phyloP scores from a whole-genome alignment of 1,140 invertebrate genomes.

The Lamellibrachia luymesi region DNA sequence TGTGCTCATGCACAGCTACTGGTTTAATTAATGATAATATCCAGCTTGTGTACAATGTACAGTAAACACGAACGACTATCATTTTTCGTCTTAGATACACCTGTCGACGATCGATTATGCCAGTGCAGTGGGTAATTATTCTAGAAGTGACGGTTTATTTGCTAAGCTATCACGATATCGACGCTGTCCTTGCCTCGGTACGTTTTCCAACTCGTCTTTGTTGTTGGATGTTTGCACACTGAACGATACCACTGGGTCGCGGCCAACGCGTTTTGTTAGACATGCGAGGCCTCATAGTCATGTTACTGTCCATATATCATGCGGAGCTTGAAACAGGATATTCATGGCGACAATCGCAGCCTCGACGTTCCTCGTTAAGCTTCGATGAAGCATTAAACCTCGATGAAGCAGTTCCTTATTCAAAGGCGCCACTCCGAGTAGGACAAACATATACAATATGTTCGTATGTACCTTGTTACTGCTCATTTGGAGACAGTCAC shows the following conservation, averaged over 20 bases:
- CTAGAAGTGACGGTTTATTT: background rate
- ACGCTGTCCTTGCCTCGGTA: background rate
- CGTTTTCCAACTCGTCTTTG: background rate
- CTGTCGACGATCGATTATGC: background rate
- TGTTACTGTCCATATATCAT: background rate
- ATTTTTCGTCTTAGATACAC: background rate
- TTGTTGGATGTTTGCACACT: background rate
- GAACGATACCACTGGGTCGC: background rate
- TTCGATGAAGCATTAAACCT: background rate
- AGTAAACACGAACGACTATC: background rate
- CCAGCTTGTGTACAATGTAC: background rate
- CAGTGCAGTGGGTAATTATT: background rate
- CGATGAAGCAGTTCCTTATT: background rate
- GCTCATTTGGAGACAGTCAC: background rate
- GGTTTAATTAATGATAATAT: background rate
- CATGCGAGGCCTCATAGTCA: background rate
- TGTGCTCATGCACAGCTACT: background rate
- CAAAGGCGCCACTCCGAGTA: background rate
- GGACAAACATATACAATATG: background rate
- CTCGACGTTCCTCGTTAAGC: background rate
- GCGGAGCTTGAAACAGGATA: background rate
- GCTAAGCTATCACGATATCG: background rate
- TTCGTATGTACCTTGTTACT: background rate
- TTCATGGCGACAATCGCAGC: background rate
- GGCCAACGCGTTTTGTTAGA: no score